These are phyloP conservation scores for Corythornis vintsioides DNA, from an alignment of 2,113 vertebrate species.

Conservation along the genomic window DNA sequence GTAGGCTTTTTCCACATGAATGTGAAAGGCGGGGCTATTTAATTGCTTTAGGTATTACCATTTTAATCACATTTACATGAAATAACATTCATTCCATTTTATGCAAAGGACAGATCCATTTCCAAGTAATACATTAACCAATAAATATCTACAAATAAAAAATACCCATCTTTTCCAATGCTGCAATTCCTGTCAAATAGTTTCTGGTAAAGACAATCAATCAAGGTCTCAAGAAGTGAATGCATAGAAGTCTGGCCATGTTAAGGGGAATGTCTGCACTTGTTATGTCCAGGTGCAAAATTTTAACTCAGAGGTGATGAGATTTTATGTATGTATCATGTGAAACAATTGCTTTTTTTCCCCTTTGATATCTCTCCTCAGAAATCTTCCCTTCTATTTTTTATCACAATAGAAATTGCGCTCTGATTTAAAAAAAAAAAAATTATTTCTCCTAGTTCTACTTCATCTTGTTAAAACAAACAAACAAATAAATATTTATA, in stretches of 20 bases:
- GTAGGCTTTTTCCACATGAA: not conserved
- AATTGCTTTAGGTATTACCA: not conserved
- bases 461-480: not conserved
- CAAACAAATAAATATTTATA: not conserved
- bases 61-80: not conserved
- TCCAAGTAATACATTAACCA: not conserved
- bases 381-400: not conserved
- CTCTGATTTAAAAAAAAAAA: not conserved
- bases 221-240: not conserved
- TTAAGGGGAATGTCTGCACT: not conserved
- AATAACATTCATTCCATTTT: not conserved
- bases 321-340: not conserved
- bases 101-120: not conserved
- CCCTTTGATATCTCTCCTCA: not conserved
- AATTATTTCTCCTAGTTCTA: not conserved
- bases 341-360: not conserved
- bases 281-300: not conserved
- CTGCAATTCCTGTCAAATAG: not conserved
- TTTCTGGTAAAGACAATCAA: not conserved
- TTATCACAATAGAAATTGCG: not conserved
- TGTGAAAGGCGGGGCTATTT: not conserved
- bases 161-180: not conserved
- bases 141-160: not conserved
- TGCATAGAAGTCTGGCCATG: not conserved
- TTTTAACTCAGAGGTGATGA: not conserved